Base-by-base conservation (phyloP, 2,797 vertebrate genomes). In the Huso huso region DNA sequence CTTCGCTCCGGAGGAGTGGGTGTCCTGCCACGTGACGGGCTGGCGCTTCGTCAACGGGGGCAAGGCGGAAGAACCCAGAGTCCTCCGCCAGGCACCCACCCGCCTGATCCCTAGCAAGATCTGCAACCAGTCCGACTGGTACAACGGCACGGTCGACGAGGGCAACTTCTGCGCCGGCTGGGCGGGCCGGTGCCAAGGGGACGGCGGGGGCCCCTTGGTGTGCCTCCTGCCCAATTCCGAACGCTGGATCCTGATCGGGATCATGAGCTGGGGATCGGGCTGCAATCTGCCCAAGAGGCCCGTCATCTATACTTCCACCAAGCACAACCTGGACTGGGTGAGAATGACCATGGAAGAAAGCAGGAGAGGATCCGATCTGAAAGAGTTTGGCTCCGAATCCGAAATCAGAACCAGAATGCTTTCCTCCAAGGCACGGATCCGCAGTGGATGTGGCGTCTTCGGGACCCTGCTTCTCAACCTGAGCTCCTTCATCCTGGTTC, bases 21-120 rank as follows among this genome's bases (percentile, higher is more conserved):
- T 73, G 18, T 76, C 51, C 0, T 84, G 84, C 68, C 85, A 83
- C 82, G 75, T 70, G 51, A 75, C 77, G 0, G 82, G 82, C n/a
- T 61, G 71, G 68, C 23, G 23, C 23, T 37, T 37, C 23, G 23
- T 2, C 23, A 37, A 2, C 4, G 23, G 23, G 23, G 23, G 23
- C 23, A 37, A 37, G 23, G 23, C 4, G 4, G 23, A 37, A 37
- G 23, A 37, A 37, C 23, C 23, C 23, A 37, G 23, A 4, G 2
- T 37, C 23, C 23, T 37, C 23, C 23, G 23, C 23, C 23, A 37
- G 23, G 2, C 23, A 1, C 23, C 23, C 23, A 4, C 23, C 23
- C 23, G 23, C 23, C 23, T 37, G 23, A 37, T 37, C 23, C 23
- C 23, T 37, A 37, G 23, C 23, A 3, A 37, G 23, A n/a, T 0